These are phyloP conservation scores for Pachyseris speciosa DNA, from an alignment of 64 coral and sea anemone species.

Conservation along the genomic window DNA sequence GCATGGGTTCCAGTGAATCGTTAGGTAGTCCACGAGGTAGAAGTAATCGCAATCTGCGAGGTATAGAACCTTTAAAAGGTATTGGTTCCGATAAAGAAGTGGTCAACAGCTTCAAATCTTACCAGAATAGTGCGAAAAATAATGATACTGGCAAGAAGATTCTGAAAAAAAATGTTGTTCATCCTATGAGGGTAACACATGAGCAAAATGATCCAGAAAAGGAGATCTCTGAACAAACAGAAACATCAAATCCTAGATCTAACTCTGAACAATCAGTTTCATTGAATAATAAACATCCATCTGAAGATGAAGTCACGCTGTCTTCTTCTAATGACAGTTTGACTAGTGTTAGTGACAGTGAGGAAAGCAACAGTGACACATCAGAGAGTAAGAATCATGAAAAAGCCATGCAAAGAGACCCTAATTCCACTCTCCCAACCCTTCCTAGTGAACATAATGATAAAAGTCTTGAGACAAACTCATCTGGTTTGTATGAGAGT, in stretches of 20 bases:
- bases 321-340: slow-evolving; percentile 78
- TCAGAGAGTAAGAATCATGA: slow-evolving; percentile 20
- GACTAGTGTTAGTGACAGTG: slow-evolving; percentile 75
- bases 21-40: slow-evolving; percentile 41
- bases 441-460: slow-evolving; percentile 41
- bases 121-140: slow-evolving; percentile 61
- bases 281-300: not conserved
- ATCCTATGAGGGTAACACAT: slow-evolving; percentile 46
- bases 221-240: not conserved
- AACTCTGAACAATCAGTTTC: not conserved
- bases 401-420: slow-evolving; percentile 21
- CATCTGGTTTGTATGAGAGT: slow-evolving; percentile 62
- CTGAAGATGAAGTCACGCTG: not conserved
- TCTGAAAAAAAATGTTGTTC: slow-evolving; percentile 42
- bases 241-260: not conserved
- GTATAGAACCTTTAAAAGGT: slow-evolving; percentile 76
- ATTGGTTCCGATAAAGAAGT: slow-evolving; percentile 75
- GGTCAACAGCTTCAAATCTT: slow-evolving; percentile 62
- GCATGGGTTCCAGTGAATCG: slow-evolving; percentile 67
- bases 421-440: slow-evolving; percentile 80
- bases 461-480: slow-evolving; percentile 2
- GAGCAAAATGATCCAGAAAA: not conserved
- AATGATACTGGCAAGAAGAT: not conserved
- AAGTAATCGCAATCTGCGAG: slow-evolving; percentile 64
- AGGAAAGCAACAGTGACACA: slow-evolving; percentile 44